Evolutionary conservation across 2,888 invertebrate genomes (phyloP).

Genomic region (Loripinus fragilis): DNA sequence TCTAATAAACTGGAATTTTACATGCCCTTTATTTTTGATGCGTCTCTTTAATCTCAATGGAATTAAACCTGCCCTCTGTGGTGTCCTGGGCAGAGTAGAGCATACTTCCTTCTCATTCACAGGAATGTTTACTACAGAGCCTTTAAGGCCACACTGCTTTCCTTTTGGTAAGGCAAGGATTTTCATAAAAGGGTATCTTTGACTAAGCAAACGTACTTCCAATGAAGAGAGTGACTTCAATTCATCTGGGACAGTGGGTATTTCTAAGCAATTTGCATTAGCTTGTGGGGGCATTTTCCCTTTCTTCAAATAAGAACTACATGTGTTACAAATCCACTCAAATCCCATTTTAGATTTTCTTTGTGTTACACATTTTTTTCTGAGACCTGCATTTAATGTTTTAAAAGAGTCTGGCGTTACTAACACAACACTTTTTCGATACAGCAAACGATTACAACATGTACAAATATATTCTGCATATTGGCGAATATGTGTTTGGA

Average conservation of each 20-base stretch:
- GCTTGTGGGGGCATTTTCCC: not conserved
- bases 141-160: not conserved
- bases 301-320: conserved; percentile 5
- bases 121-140: not conserved
- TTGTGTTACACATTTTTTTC: not conserved
- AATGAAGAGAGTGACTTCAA: not conserved
- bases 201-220: not conserved
- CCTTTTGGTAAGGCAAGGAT: not conserved
- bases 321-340: conserved; percentile 25
- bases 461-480: conserved; percentile 26
- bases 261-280: not conserved
- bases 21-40: not conserved
- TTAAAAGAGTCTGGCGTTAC: not conserved
- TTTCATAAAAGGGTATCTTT: conserved; percentile 4
- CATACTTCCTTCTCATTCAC: not conserved
- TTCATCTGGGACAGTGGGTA: not conserved
- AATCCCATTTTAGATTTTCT: not conserved
- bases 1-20: not conserved
- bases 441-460: conserved; percentile 19
- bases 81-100: not conserved
- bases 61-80: not conserved
- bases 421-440: conserved; percentile 1
- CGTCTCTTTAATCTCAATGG: not conserved
- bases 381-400: not conserved
- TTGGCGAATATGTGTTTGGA: not conserved